Evolutionary conservation across 2,113 vertebrate genomes (phyloP).

Genomic region (Heliornis fulica): DNA sequence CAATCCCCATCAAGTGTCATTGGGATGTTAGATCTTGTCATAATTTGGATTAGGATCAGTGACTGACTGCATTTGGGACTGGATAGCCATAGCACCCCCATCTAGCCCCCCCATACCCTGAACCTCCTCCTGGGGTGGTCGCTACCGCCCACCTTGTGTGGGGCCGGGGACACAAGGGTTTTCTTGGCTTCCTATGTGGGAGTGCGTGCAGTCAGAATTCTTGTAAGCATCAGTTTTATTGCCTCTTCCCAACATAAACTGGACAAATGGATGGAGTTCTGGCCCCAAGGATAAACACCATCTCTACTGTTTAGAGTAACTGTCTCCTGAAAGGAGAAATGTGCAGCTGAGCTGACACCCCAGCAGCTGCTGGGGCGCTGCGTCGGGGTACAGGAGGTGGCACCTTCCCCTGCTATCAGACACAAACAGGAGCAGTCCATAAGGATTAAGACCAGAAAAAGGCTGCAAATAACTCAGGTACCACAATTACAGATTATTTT

Average conservation of each 20-base stretch:
- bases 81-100: neutral
- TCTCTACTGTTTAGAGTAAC: neutral
- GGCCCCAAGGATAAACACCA: neutral
- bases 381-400: accelerated
- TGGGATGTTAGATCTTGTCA: neutral
- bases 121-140: neutral
- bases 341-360: neutral
- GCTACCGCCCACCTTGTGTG: accelerated
- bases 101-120: neutral
- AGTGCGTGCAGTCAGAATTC: neutral
- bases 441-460: neutral
- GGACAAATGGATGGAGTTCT: neutral
- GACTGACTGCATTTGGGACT: neutral
- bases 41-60: too few species aligned
- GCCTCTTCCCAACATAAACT: neutral
- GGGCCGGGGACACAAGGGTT: neutral
- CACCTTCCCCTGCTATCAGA: neutral
- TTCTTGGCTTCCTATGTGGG: neutral
- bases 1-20: neutral
- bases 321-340: neutral
- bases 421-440: neutral
- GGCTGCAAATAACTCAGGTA: neutral
- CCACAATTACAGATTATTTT: neutral
- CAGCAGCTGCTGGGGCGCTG: neutral
- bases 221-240: neutral